Evolutionary conservation across 2,797 vertebrate genomes (phyloP).

Genomic region (Podargus strigoides): DNA sequence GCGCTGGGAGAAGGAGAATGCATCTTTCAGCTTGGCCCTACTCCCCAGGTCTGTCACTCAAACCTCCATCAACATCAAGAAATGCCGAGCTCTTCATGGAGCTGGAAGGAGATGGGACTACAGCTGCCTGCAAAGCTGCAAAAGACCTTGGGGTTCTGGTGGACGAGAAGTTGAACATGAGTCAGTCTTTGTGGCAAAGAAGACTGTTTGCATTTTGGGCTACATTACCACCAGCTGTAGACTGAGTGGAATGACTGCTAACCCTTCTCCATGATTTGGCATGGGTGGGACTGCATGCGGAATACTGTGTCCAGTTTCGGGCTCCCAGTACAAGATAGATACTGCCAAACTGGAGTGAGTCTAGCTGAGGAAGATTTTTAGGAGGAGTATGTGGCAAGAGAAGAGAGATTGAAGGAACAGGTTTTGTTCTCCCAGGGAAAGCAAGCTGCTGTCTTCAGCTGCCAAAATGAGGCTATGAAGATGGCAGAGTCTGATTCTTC

Average conservation of each 20-base stretch:
- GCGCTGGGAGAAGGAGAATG: neutral
- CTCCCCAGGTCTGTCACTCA: neutral
- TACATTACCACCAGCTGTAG: neutral
- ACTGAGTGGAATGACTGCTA: neutral
- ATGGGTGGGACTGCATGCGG: neutral
- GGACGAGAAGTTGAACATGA: neutral
- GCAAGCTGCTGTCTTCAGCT: neutral
- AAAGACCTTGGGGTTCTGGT: neutral
- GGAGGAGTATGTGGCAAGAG: neutral
- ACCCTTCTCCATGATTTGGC: neutral
- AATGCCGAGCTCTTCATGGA: neutral
- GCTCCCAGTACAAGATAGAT: neutral
- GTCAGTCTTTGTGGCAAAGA: neutral
- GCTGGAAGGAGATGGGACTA: neutral
- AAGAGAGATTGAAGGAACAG: neutral
- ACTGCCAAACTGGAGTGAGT: neutral
- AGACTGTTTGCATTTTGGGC: neutral
- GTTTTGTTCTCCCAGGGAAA: neutral
- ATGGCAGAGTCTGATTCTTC: neutral
- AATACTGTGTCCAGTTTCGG: neutral
- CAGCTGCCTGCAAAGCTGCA: neutral
- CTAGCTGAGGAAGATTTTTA: neutral
- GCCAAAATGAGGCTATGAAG: neutral
- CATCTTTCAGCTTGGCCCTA: neutral
- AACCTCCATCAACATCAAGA: neutral